Percentiles rank a stretch among this genome's conserved stretches.
Conservation (phyloP, 2,888 invertebrate species). For the Drosophila lutescens region DNA sequence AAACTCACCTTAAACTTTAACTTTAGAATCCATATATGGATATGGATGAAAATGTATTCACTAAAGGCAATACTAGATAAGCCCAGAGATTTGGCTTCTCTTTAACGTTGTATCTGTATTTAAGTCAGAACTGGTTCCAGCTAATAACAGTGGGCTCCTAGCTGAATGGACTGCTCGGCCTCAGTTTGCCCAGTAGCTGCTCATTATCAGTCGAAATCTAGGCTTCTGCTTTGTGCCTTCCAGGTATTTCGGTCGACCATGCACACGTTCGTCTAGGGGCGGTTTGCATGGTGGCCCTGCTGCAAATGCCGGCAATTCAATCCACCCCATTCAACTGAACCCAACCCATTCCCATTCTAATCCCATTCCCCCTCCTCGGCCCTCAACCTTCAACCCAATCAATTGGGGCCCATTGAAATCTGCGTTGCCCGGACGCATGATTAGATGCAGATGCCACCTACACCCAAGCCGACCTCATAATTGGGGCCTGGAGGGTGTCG, state of each 20-base stretch:
- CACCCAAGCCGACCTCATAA: conserved; percentile 11
- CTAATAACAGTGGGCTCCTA: not conserved
- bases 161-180: not conserved
- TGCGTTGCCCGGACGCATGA: conserved; percentile 24
- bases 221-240: conserved; percentile 11
- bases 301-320: conserved; percentile 15
- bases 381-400: conserved; percentile 9
- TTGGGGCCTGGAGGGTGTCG: conserved; percentile 22
- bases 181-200: conserved; percentile 3
- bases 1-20: not conserved
- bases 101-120: not conserved
- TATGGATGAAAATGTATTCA: not conserved
- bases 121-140: not conserved
- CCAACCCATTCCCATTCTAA: not conserved
- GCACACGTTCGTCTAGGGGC: not conserved
- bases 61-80: not conserved
- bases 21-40: not conserved
- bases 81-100: not conserved
- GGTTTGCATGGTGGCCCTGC: conserved; percentile 6
- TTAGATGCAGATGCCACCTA: conserved; percentile 25
- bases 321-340: conserved; percentile 1
- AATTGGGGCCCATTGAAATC: conserved; percentile 36
- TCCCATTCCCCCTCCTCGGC: not conserved
- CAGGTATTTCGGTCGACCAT: conserved; percentile 13
- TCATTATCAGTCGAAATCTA: conserved; percentile 15